Percentiles rank a stretch among this genome's conserved stretches.
Evolutionary conservation across 2,113 vertebrate species (phyloP).

Genomic region (Sarotherodon lohbergeri): DNA sequence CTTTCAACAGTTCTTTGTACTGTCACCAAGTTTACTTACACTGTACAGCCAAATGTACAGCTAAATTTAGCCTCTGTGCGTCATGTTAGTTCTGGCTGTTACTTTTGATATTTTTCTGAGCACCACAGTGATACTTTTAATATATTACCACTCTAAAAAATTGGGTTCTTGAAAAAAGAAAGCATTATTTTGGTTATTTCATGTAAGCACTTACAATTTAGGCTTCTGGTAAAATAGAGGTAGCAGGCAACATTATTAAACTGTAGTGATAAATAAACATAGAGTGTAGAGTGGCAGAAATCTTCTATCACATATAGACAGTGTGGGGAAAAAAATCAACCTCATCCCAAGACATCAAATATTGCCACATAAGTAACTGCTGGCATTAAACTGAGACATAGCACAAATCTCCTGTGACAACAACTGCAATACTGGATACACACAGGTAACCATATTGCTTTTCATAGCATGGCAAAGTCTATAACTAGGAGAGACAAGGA

Average conservation of each 20-base stretch:
- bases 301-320: constrained; percentile 17
- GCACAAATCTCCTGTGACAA: neutral
- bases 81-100: neutral
- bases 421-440: neutral
- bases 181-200: neutral
- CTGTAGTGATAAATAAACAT: neutral
- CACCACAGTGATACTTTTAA: neutral
- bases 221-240: neutral
- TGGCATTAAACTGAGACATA: neutral
- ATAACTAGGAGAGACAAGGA: neutral
- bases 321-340: neutral
- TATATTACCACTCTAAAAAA: neutral
- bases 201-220: neutral
- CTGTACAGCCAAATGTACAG: neutral
- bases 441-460: neutral
- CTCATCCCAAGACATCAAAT: neutral
- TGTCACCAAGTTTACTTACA: neutral
- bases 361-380: neutral
- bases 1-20: neutral
- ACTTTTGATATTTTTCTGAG: neutral
- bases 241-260: neutral
- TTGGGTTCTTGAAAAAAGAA: neutral
- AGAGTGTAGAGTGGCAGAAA: constrained; percentile 7
- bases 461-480: neutral
- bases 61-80: neutral